Evolutionary conservation across 1,140 invertebrate species (phyloP).

Genomic region (Saccostrea glomerata): DNA sequence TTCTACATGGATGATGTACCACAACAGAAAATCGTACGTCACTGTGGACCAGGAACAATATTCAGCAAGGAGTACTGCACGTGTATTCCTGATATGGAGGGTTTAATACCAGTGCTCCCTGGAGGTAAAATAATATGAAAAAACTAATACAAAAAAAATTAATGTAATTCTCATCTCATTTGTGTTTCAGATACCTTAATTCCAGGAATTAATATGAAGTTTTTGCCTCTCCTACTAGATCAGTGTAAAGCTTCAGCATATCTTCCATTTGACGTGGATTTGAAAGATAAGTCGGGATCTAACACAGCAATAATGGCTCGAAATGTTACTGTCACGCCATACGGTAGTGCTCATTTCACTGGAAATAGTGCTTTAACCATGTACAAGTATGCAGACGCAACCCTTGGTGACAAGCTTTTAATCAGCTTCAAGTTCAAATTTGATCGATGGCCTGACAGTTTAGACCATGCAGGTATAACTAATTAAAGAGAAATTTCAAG

Average conservation of each 20-base stretch:
- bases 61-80: slow-evolving; percentile 60
- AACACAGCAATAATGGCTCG: background rate
- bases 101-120: slow-evolving; percentile 44
- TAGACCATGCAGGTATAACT: slow-evolving; percentile 48
- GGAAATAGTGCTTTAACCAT: slow-evolving; percentile 59
- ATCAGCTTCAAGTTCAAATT: slow-evolving; percentile 62
- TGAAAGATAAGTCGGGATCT: slow-evolving; percentile 53
- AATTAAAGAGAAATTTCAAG: too few relatives aligned
- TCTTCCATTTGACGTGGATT: slow-evolving; percentile 52
- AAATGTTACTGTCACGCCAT: slow-evolving; percentile 54
- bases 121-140: slow-evolving; percentile 33
- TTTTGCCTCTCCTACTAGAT: slow-evolving; percentile 32
- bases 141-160: too few relatives aligned
- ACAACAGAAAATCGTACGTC: slow-evolving; percentile 53
- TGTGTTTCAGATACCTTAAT: background rate
- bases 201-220: background rate
- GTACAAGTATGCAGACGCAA: slow-evolving; percentile 52
- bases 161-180: background rate
- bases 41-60: slow-evolving; percentile 64
- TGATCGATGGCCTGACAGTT: slow-evolving; percentile 52
- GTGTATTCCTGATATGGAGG: slow-evolving; percentile 53
- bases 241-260: slow-evolving; percentile 49
- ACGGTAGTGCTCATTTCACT: slow-evolving; percentile 64
- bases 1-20: slow-evolving; percentile 65
- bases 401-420: slow-evolving; percentile 60